phyloP scores from a whole-genome alignment of 2,888 invertebrate genomes.

The Plagiodera versicolora region DNA sequence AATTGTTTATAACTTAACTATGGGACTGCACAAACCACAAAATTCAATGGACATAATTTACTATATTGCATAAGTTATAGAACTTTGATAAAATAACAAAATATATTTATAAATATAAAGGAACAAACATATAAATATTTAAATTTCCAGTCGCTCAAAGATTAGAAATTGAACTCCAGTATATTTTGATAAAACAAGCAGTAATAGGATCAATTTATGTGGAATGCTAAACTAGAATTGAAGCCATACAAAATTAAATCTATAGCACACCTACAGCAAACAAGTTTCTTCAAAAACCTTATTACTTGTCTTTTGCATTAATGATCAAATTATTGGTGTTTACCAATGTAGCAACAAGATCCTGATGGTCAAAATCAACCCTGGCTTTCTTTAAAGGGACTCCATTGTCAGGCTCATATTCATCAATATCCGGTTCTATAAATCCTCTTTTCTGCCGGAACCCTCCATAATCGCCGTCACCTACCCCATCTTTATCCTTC shows the following conservation, averaged over 20 bases:
- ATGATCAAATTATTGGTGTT: constrained; percentile 25
- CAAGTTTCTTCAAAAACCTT: neutral
- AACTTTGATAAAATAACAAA: neutral
- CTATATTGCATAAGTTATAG: neutral
- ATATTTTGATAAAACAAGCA: neutral
- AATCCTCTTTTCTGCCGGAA: constrained; percentile 41
- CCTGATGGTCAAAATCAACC: constrained; percentile 22
- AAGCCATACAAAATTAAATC: constrained; percentile 18
- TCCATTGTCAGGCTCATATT: constrained; percentile 34
- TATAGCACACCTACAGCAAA: constrained; percentile 7
- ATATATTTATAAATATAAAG: neutral
- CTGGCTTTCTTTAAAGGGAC: constrained; percentile 38
- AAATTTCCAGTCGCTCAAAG: neutral
- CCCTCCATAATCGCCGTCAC: constrained; percentile 36
- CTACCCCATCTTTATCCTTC: constrained; percentile 33
- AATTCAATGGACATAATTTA: neutral
- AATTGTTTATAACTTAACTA: constrained; percentile 19
- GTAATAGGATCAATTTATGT: constrained; percentile 3
- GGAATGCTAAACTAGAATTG: constrained; percentile 22
- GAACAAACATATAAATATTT: neutral
- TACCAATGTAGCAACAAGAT: constrained; percentile 27
- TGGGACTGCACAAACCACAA: constrained; percentile 19
- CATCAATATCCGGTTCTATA: constrained; percentile 47
- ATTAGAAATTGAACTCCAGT: too few species aligned
- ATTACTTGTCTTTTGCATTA: constrained; percentile 29